phyloP scores from a whole-genome alignment of 2,888 invertebrate genomes.

The Micoletzkya japonica region DNA sequence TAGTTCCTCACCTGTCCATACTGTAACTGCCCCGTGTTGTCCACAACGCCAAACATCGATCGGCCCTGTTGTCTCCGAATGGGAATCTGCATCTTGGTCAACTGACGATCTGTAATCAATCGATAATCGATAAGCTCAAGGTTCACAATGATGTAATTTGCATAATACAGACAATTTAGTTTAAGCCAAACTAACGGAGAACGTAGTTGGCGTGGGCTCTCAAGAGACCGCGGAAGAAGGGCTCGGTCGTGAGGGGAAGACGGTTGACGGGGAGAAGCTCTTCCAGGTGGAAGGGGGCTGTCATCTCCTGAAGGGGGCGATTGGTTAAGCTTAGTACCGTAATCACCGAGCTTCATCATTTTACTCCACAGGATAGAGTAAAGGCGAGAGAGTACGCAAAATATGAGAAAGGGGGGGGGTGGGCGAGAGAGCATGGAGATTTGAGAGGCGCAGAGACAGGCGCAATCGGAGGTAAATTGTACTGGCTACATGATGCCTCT shows the following conservation, averaged over 20 bases:
- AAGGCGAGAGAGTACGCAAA: neutral
- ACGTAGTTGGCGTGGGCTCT: constrained; percentile 38
- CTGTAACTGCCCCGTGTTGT: constrained; percentile 54
- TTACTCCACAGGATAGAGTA: no score
- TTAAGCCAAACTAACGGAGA: constrained; percentile 9
- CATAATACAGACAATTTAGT: neutral
- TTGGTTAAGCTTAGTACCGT: no score
- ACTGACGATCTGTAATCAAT: constrained; percentile 18
- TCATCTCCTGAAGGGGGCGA: constrained; percentile 6
- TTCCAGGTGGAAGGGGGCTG: constrained; percentile 6
- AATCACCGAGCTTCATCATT: no score
- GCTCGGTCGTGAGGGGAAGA: constrained; percentile 37
- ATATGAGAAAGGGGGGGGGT: no score
- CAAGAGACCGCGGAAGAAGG: constrained; percentile 57
- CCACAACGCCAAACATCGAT: constrained; percentile 58
- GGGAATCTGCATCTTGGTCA: constrained; percentile 29
- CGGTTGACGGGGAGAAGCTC: neutral
- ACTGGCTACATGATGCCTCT: no score
- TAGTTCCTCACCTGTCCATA: constrained; percentile 48
- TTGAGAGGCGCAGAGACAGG: no score
- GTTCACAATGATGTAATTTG: neutral
- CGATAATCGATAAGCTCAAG: neutral
- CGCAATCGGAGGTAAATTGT: no score
- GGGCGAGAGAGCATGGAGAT: no score
- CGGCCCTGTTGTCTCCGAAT: constrained; percentile 35